Evolutionary conservation across 2,797 vertebrate genomes (phyloP).

Genomic region (Mormyrops boulengeri): DNA sequence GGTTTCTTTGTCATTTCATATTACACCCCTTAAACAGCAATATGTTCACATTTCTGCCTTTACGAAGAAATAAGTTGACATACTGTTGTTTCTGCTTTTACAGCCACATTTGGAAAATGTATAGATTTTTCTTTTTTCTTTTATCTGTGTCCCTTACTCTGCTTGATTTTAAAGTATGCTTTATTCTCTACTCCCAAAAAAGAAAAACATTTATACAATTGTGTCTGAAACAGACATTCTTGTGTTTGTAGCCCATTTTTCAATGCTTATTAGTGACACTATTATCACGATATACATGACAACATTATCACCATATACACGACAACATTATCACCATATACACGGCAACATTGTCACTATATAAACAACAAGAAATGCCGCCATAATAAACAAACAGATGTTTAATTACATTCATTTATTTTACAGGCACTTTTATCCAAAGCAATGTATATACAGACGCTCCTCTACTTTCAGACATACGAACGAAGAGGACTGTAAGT

Average conservation of each 20-base stretch:
- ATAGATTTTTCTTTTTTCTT: not conserved
- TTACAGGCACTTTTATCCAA: not conserved
- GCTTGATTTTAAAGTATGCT: not conserved
- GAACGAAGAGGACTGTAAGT: too few relatives aligned
- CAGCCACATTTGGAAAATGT: not conserved
- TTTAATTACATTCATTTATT: not conserved
- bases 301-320: not conserved
- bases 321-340: not conserved
- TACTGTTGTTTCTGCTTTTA: not conserved
- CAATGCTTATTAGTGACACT: not conserved
- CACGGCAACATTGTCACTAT: not conserved
- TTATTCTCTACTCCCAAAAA: not conserved
- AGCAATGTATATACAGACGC: not conserved
- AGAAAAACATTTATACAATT: not conserved
- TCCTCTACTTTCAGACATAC: too few relatives aligned
- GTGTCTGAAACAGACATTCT: not conserved
- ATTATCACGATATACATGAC: not conserved
- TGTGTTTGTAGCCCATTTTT: not conserved
- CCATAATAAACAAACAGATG: not conserved
- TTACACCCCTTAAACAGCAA: not conserved
- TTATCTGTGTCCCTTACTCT: too few relatives aligned
- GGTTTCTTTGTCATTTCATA: not conserved
- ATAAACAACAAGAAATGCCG: not conserved
- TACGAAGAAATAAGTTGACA: not conserved
- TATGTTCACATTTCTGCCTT: not conserved